Conservation (phyloP, 1,140 invertebrate genomes). For the Bombyx mandarina region DNA sequence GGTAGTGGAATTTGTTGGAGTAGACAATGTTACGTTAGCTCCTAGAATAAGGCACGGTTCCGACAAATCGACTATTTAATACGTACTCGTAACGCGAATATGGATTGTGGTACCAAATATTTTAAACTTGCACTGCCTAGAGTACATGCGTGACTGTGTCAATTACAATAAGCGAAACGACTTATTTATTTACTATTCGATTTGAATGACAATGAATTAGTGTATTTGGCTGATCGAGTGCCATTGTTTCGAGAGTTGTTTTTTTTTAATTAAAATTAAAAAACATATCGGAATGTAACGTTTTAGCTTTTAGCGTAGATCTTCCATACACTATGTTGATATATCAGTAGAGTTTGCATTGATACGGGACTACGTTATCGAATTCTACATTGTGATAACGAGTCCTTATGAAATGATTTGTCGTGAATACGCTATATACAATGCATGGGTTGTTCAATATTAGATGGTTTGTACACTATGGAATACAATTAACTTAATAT, state of each 20-base stretch:
- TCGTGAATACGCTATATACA: conserved; percentile 1
- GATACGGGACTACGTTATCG: conserved; percentile 8
- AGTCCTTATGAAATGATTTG: not conserved
- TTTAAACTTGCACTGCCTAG: too few species aligned
- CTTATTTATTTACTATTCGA: conserved; percentile 9
- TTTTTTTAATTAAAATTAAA: conserved; percentile 49
- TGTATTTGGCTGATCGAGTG: conserved; percentile 49
- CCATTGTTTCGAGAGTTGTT: conserved; percentile 56
- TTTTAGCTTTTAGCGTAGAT: conserved; percentile 66
- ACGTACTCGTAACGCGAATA: too few species aligned
- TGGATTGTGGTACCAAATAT: too few species aligned
- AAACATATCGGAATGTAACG: conserved; percentile 64
- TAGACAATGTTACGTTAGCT: conserved; percentile 51
- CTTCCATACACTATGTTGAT: conserved; percentile 57
- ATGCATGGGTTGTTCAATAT: conserved; percentile 20
- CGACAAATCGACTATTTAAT: too few species aligned
- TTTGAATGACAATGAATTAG: conserved; percentile 10
- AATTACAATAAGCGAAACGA: not conserved
- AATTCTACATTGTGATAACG: not conserved
- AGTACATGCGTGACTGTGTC: too few species aligned
- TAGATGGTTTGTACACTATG: conserved; percentile 36
- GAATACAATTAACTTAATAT: conserved; percentile 40
- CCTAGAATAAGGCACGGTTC: conserved; percentile 17
- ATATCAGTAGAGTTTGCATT: conserved; percentile 40
- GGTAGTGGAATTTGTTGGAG: conserved; percentile 41